Percentiles rank a stretch among this genome's conserved stretches.
Conservation (phyloP, 2,113 vertebrate genomes). For the Pelusios castaneus region DNA sequence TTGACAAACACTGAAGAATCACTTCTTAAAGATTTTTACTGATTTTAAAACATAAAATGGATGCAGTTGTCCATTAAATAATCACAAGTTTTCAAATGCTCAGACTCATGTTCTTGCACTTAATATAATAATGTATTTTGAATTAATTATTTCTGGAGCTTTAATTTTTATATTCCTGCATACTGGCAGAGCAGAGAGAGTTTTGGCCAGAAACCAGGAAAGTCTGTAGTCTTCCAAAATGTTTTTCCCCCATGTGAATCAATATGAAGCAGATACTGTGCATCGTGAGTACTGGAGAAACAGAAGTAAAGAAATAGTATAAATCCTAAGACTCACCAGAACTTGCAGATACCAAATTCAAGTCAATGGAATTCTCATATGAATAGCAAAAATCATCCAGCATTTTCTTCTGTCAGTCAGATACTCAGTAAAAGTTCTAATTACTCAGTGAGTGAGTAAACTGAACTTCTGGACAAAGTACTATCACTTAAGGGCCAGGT, state of each 20-base stretch:
- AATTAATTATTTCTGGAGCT: not conserved
- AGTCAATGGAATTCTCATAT: not conserved
- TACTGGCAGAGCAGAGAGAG: not conserved
- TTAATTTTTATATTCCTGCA: not conserved
- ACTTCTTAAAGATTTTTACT: not conserved
- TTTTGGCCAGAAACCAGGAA: slow-evolving; percentile 12
- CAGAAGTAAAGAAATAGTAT: slow-evolving; percentile 11
- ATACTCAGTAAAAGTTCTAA: not conserved
- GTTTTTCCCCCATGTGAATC: not conserved
- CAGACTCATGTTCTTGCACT: not conserved
- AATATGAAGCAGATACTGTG: not conserved
- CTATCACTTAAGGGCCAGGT: not conserved
- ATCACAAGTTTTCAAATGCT: slow-evolving; percentile 3
- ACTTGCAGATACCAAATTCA: slow-evolving; percentile 5
- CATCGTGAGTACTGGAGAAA: not conserved
- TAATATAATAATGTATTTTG: not conserved
- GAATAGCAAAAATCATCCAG: not conserved
- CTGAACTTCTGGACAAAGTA: not conserved
- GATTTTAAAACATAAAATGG: slow-evolving; percentile 15
- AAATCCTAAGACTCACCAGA: slow-evolving; percentile 26
- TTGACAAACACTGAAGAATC: not conserved
- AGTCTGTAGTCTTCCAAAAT: not conserved
- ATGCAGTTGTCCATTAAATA: not conserved
- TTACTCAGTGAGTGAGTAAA: not conserved
- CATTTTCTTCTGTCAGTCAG: not conserved